These are phyloP conservation scores for Melanargia galathea DNA, from an alignment of 2,888 invertebrate species.

Conservation along the genomic window DNA sequence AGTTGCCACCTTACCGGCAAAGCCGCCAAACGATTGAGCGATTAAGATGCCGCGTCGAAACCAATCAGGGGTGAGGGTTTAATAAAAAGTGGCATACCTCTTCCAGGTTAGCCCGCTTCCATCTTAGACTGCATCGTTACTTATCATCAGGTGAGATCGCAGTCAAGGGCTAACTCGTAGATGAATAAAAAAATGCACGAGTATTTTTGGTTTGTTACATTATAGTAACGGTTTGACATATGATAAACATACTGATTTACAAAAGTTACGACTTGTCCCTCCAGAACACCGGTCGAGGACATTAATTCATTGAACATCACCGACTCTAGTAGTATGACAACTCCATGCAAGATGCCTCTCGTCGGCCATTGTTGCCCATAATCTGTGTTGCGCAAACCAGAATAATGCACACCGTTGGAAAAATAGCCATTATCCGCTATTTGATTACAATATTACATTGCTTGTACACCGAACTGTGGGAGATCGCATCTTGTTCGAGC, in stretches of 20 bases:
- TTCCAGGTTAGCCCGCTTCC: too few species aligned
- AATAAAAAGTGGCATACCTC: too few species aligned
- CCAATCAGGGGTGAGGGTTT: too few species aligned
- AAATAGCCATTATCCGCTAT: slow-evolving; percentile 22
- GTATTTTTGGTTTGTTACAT: too few species aligned
- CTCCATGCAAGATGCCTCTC: slow-evolving; percentile 5
- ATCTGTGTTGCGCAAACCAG: slow-evolving; percentile 28
- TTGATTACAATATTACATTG: slow-evolving; percentile 14
- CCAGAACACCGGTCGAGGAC: neutral
- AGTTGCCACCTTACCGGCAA: too few species aligned
- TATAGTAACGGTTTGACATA: too few species aligned
- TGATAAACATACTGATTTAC: neutral
- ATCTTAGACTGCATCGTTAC: too few species aligned
- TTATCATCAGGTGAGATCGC: too few species aligned
- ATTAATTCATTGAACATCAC: neutral
- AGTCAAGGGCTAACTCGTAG: too few species aligned
- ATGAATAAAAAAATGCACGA: too few species aligned
- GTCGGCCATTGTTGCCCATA: slow-evolving; percentile 25
- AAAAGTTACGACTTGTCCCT: neutral
- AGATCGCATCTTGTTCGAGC: slow-evolving; percentile 5
- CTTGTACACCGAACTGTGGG: neutral
- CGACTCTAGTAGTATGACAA: neutral
- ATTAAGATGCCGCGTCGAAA: too few species aligned
- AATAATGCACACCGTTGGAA: slow-evolving; percentile 23
- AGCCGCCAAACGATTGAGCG: too few species aligned